Base-by-base conservation (phyloP, 2,797 vertebrate genomes). In the Xiphophorus birchmanni region DNA sequence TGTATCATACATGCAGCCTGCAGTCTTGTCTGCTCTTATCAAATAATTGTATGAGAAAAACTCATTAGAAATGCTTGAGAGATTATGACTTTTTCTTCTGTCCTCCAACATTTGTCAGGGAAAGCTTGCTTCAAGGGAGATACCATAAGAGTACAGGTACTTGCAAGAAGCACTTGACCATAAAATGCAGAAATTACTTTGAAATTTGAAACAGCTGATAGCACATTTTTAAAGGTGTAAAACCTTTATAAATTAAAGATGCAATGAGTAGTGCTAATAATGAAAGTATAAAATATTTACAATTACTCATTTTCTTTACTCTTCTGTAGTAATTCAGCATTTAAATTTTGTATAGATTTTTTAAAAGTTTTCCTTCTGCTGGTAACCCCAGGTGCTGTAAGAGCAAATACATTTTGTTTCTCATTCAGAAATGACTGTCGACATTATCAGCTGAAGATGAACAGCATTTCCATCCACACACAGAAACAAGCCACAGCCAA, bases 21-120 rank as follows among this genome's bases (percentile, higher is more conserved):
- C 94, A 95, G 95, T 95, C 88, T 92, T 93, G 94, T 95, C 94
- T 93, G 91, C 93, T 95, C 95, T 96, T 96, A 96, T 96, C 96
- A 96, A 96, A 96, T 96, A 96, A 96, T 96, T 96, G 96, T 96
- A 83, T 93, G 94, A 94, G 95, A 95, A 96, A 96, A 96, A 96
- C 95, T 96, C 95, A 96, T 96, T 96, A 96, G 96, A 96, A 96
- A 96, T 95, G 95, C 95, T 96, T 95, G 94, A 95, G 92, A 96
- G 95, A 96, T 96, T 96, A 95, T 85, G 83, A 93, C 91, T 93
- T 92, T 92, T 92, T 93, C 93, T 86, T 92, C 91, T 92, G 92
- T 93, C 93, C 92, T 90, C 92, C 90, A 92, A 93, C 93, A 93
- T 94, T 94, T 94, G 94, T 95, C 91, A 94, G 87, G 90, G 92